phyloP scores from a whole-genome alignment of 1,140 invertebrate species.

The Drosophila hydei region DNA sequence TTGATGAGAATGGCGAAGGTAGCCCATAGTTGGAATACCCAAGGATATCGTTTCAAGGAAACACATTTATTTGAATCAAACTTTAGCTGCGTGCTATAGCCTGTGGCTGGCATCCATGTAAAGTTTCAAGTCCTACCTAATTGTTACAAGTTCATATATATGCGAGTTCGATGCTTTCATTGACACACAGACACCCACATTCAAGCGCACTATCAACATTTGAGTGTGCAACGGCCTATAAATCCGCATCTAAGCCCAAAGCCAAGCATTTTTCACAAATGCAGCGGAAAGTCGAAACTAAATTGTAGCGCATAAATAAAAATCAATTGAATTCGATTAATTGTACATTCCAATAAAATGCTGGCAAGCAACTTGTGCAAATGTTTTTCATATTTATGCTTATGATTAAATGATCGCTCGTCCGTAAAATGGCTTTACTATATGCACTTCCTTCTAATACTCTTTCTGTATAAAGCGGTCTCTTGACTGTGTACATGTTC shows the following conservation, averaged over 20 bases:
- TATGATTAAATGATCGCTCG: slow-evolving; percentile 56
- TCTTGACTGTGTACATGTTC: too few species aligned
- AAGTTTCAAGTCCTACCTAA: too few species aligned
- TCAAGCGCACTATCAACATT: slow-evolving; percentile 59
- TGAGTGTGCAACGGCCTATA: slow-evolving; percentile 37
- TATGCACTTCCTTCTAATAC: slow-evolving; percentile 27
- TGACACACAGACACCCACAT: too few species aligned
- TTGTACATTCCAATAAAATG: slow-evolving; percentile 47
- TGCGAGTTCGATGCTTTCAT: too few species aligned
- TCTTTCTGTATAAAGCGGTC: neutral
- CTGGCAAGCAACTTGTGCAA: slow-evolving; percentile 53
- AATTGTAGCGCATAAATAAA: slow-evolving; percentile 19
- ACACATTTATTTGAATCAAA: too few species aligned
- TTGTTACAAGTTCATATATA: too few species aligned
- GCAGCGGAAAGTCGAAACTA: slow-evolving; percentile 29
- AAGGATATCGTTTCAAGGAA: too few species aligned
- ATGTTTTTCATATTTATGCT: slow-evolving; percentile 50
- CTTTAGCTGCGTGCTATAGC: too few species aligned
- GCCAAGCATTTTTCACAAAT: slow-evolving; percentile 51
- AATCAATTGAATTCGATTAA: slow-evolving; percentile 63
- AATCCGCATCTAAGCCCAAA: slow-evolving; percentile 55
- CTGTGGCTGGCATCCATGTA: too few species aligned
- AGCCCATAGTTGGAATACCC: too few species aligned
- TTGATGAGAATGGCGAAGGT: too few species aligned
- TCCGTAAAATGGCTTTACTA: slow-evolving; percentile 36